Conservation (phyloP, 2,888 invertebrate genomes). For the Chloromyia formosa region DNA sequence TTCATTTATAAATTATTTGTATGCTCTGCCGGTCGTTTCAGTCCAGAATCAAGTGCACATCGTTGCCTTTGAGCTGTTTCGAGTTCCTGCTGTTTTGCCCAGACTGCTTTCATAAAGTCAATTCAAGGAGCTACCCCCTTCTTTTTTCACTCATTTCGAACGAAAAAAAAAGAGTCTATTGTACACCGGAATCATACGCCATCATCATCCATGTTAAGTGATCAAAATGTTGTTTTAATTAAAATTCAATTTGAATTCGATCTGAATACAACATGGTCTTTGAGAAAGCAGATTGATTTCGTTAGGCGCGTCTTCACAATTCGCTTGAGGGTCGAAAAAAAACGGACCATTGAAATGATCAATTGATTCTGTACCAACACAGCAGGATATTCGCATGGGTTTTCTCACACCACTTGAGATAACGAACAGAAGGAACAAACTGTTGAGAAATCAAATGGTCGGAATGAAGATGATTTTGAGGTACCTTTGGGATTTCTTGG, state of each 20-base stretch:
- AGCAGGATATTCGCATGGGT: conserved; percentile 34
- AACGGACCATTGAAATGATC: conserved; percentile 34
- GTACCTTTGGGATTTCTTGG: neutral
- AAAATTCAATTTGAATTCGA: conserved; percentile 14
- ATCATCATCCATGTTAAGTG: conserved; percentile 36
- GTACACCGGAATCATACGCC: conserved; percentile 30
- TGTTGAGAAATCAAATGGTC: conserved; percentile 32
- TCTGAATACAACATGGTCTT: neutral
- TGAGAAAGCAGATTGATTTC: conserved; percentile 21
- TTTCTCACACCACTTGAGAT: conserved; percentile 43
- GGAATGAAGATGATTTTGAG: conserved; percentile 26
- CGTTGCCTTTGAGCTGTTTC: conserved; percentile 4
- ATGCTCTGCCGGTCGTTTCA: neutral
- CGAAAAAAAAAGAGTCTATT: neutral
- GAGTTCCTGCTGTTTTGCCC: conserved; percentile 34
- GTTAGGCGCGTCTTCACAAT: neutral
- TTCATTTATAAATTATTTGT: neutral
- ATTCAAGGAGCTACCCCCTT: conserved; percentile 42
- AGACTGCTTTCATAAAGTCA: conserved; percentile 2
- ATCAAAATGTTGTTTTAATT: conserved; percentile 43
- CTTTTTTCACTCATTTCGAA: neutral
- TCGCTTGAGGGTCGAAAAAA: neutral
- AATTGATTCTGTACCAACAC: conserved; percentile 31
- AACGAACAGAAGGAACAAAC: neutral
- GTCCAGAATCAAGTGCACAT: conserved; percentile 36